Evolutionary conservation across 2,797 vertebrate species (phyloP).

Genomic region (Florisuga fusca): DNA sequence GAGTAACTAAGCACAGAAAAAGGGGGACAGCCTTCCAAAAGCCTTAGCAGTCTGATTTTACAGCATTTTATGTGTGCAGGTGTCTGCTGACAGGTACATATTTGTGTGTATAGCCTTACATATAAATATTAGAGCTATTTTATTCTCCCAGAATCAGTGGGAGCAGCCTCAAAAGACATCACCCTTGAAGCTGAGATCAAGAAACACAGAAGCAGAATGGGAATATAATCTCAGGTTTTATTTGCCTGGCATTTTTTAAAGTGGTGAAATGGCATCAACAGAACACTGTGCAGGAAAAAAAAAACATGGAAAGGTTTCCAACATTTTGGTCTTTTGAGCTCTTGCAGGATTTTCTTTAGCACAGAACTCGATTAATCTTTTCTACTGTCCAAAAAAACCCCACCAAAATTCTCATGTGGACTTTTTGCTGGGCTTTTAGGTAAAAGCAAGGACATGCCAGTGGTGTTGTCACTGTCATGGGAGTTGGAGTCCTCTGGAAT

Average conservation of each 20-base stretch:
- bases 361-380: background rate
- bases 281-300: rapidly evolving
- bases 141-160: background rate
- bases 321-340: background rate
- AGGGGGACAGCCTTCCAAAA: background rate
- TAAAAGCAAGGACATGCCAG: background rate
- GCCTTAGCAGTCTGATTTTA: background rate
- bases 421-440: background rate
- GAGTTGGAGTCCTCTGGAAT: no score
- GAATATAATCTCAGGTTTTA: background rate
- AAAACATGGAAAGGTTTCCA: background rate
- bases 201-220: background rate
- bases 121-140: background rate
- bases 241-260: no score
- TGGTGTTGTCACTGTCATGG: background rate
- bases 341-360: background rate
- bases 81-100: background rate
- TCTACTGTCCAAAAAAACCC: background rate
- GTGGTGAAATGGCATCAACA: background rate
- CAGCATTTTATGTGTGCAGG: background rate
- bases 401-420: background rate
- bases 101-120: background rate
- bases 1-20: background rate
- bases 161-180: background rate
- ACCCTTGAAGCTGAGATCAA: background rate